Evolutionary conservation across 2,888 invertebrate genomes (phyloP).

Genomic region (Parelbella ahira): DNA sequence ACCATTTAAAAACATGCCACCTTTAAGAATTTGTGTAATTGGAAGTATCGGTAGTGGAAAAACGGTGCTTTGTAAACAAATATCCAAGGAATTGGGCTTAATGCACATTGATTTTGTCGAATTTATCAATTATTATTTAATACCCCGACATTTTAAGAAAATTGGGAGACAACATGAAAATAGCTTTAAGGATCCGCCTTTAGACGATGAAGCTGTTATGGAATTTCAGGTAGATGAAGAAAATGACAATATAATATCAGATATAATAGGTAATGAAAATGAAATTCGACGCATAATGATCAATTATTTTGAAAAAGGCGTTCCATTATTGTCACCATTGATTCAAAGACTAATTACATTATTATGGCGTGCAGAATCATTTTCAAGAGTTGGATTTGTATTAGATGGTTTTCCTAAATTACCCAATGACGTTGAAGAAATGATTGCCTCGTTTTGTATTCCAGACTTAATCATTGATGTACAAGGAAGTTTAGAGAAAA

Average conservation of each 20-base stretch:
- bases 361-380: constrained; percentile 78
- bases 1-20: constrained; percentile 67
- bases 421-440: constrained; percentile 74
- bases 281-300: constrained; percentile 56
- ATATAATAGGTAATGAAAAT: constrained; percentile 57
- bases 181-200: constrained; percentile 47
- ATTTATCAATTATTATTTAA: constrained; percentile 49
- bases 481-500: constrained; percentile 49
- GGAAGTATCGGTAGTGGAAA: constrained; percentile 80
- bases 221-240: constrained; percentile 64
- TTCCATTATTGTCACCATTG: constrained; percentile 62
- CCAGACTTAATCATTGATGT: constrained; percentile 82
- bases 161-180: constrained; percentile 68
- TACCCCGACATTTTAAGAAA: constrained; percentile 66
- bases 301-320: constrained; percentile 73
- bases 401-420: constrained; percentile 83
- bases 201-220: constrained; percentile 53
- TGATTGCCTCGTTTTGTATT: constrained; percentile 69
- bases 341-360: constrained; percentile 62
- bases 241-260: constrained; percentile 45
- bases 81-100: constrained; percentile 80
- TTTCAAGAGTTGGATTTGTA: constrained; percentile 72
- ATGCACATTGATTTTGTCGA: constrained; percentile 72
- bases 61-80: constrained; percentile 63
- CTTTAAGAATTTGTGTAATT: constrained; percentile 78